phyloP scores from a whole-genome alignment of 1,140 invertebrate species.

The Nomia melanderi region DNA sequence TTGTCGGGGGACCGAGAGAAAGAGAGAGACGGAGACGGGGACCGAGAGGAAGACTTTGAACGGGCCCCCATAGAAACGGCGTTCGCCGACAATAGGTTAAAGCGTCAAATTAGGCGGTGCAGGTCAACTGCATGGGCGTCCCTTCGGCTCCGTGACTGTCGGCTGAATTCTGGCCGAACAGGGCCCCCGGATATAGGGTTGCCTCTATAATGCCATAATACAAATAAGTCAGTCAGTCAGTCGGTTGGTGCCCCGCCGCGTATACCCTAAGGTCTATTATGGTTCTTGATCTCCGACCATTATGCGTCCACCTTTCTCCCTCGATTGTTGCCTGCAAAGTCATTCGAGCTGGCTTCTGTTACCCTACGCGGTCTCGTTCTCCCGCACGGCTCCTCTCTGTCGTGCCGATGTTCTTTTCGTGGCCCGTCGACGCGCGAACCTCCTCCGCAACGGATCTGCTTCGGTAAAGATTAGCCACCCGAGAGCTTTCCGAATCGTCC shows the following conservation, averaged over 20 bases:
- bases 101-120: conserved; percentile 75
- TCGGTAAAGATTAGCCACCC: conserved; percentile 4
- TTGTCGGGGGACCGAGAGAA: conserved; percentile 14
- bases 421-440: not conserved
- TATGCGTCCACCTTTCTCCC: conserved; percentile 62
- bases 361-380: not conserved
- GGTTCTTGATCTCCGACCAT: conserved; percentile 67
- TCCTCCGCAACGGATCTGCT: not conserved
- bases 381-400: not conserved
- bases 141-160: conserved; percentile 63
- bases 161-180: conserved; percentile 35
- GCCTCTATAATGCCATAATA: conserved; percentile 66
- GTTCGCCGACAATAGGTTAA: conserved; percentile 62
- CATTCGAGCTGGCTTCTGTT: conserved; percentile 42
- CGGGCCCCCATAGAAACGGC: conserved; percentile 49
- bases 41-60: conserved; percentile 54
- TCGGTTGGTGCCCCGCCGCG: conserved; percentile 55
- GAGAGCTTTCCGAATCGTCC: too few relatives aligned
- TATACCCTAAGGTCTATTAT: conserved; percentile 67
- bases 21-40: conserved; percentile 25
- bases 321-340: conserved; percentile 59
- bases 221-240: conserved; percentile 68
- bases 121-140: conserved; percentile 74
- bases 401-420: conserved; percentile 6
- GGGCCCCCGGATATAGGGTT: conserved; percentile 62